These are phyloP conservation scores for Petrolisthes manimaculis DNA, from an alignment of 2,888 invertebrate genomes.

Conservation along the genomic window DNA sequence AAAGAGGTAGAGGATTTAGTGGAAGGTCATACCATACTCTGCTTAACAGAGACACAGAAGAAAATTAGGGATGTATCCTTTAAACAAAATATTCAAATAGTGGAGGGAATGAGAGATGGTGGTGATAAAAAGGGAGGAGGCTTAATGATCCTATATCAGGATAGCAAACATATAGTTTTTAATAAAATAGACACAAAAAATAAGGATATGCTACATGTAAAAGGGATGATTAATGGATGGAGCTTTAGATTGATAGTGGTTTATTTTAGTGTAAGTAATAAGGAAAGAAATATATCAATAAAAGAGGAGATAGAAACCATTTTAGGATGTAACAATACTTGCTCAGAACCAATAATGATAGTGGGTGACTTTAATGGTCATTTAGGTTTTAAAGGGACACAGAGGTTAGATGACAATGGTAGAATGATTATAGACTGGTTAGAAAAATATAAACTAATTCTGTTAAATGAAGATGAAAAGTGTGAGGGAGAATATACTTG, in stretches of 20 bases:
- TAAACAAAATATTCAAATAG: no score
- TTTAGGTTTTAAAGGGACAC: not conserved
- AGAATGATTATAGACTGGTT: conserved; percentile 1
- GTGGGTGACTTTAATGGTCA: conserved; percentile 12
- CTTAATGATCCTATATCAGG: no score
- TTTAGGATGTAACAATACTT: not conserved
- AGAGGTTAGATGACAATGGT: not conserved
- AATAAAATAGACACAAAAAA: not conserved
- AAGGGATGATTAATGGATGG: not conserved
- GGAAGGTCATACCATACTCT: no score
- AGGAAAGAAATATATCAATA: not conserved
- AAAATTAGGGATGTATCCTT: no score
- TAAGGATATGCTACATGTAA: not conserved
- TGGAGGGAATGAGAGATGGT: no score
- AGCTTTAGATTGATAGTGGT: not conserved
- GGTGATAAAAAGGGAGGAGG: no score
- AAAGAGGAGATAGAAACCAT: not conserved
- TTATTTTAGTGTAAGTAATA: not conserved
- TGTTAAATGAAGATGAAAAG: conserved; percentile 5
- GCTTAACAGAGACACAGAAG: no score
- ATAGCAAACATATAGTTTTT: no score
- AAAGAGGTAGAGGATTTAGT: no score
- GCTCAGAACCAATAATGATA: not conserved
- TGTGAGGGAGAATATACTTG: not conserved
- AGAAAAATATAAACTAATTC: conserved; percentile 10